Evolutionary conservation across 2,797 vertebrate species (phyloP), one percentile per base, ranked within the genome.

Genomic region (Ammospiza maritima): DNA sequence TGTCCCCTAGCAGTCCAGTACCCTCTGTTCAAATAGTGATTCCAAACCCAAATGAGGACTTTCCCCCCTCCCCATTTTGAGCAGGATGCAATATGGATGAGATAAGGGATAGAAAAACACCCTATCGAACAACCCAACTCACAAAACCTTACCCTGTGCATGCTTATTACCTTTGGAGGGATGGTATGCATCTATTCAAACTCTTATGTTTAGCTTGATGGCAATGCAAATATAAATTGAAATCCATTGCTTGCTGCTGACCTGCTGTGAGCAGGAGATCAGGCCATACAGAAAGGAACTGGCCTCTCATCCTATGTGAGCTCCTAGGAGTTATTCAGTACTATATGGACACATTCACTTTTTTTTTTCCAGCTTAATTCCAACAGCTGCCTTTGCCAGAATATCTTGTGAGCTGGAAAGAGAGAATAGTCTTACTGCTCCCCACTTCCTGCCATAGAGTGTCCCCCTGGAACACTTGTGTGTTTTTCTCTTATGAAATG

Each of bases 61-160:
- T 30, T 3, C 1, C 4, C 6, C 2, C 9, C 13, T 54, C 1
- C 0, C 1, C 11, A 12, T 64, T 89, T 74, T 12, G 17, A 51
- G 57, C 1, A 1, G 25, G 6, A 23, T 61, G 44, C 14, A 10
- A n/a, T 25, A 21, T 47, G 14, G 7, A 42, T 40, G 30, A 92
- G 23, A 45, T 10, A 16, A 77, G 18, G 23, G 70, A n/a, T 1
- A 36, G 36, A 51, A 86, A 57, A 85, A 34, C 4, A 21, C 17
- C 23, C 13, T 58, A 10, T 29, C 12, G 44, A 66, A 48, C 9
- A 48, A 84, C 53, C 4, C 6, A 50, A 64, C 16, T 15, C 45
- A 30, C 3, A 27, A 62, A 67, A 29, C 29, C 23, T 73, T 73
- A 11, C 18, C 19, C 32, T 64, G 47, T 47, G 9, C 17, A 13